Evolutionary conservation across 2,797 vertebrate genomes (phyloP).

Genomic region (Chelidonichthys spinosus): DNA sequence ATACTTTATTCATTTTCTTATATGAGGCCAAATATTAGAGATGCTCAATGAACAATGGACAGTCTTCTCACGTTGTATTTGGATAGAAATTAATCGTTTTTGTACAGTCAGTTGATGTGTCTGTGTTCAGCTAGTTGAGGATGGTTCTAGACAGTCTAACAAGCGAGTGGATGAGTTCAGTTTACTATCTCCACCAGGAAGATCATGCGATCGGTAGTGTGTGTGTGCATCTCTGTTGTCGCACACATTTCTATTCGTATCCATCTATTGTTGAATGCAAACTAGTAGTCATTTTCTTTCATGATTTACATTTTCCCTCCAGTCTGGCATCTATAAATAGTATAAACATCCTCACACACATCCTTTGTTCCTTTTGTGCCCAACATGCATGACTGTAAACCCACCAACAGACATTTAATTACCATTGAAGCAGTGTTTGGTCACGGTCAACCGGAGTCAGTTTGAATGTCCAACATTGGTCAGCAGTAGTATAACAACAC

Average conservation of each 20-base stretch:
- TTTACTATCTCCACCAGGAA: neutral
- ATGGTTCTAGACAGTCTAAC: neutral
- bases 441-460: neutral
- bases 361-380: neutral
- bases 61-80: neutral
- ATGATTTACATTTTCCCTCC: neutral
- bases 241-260: too few relatives aligned
- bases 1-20: neutral
- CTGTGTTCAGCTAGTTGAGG: neutral
- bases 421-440: conserved; percentile 61
- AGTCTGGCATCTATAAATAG: neutral
- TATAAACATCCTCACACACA: neutral
- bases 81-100: neutral
- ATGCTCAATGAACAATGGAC: neutral
- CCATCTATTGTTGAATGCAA: neutral
- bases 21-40: neutral
- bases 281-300: neutral
- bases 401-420: neutral
- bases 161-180: neutral
- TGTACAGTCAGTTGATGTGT: neutral
- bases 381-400: neutral
- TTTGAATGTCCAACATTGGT: neutral
- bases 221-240: too few relatives aligned
- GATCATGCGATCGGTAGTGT: too few relatives aligned
- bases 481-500: conserved; percentile 59